Evolutionary conservation across 2,888 invertebrate genomes (phyloP), one percentile per base, ranked within the genome.

Genomic region (Drosophila dives): DNA sequence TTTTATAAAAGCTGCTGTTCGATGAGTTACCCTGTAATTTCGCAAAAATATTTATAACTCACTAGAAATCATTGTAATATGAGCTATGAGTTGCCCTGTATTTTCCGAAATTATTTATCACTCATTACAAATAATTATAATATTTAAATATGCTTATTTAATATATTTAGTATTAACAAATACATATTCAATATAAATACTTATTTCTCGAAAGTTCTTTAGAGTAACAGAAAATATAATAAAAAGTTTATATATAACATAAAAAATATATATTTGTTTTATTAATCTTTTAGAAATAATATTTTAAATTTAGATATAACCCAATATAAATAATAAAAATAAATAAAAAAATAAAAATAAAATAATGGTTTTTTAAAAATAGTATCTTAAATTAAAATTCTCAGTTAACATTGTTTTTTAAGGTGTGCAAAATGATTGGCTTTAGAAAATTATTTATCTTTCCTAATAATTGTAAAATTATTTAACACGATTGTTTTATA

Each of bases 1-100:
- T 23, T 23, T 32, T 20, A 29, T 34, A 17, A 0, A 10, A 17
- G 15, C n/a, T 36, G 36, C 20, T 10, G 20, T 55, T 38, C 63
- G 0, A 1, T 0, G 0, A 15, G 6, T 32, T 75, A 75, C 69
- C 66, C 77, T 65, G 33, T 20, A 23, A 3, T 15, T 15, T 2
- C 1, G 3, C 7, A 45, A 15, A 15, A 4, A 15, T 20, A 45
- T 45, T 23, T 15, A 1, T 15, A 45, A 12, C 17, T 38, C 3
- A 17, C 15, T 36, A 17, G 7, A 3, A 36, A 7, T 36, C 15
- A 36, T 15, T 36, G 2, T 7, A 15, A 2, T 15, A 15, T 7
- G 29, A 29, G 6, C 29, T 29, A 29, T 29, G 6, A 29, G 29
- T 29, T 29, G 5, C 29, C 29, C 29, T 29, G 29, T 29, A 29